phyloP scores from a whole-genome alignment of 2,113 vertebrate genomes.

The Nothobranchius kuhntae region DNA sequence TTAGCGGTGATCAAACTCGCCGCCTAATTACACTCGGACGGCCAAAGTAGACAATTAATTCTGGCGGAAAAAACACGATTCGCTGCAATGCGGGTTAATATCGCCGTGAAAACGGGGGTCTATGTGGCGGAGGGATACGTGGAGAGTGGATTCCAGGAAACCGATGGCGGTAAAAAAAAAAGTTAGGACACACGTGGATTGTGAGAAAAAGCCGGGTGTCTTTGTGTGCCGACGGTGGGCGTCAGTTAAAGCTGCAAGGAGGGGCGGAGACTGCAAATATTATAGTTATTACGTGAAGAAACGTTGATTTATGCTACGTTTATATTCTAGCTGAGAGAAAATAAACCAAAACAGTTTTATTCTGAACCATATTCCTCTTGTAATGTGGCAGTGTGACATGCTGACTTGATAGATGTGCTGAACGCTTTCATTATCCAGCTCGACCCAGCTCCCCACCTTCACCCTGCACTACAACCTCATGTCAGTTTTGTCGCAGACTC shows the following conservation, averaged over 20 bases:
- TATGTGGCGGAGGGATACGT: constrained; percentile 66
- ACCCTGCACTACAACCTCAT: too few species aligned
- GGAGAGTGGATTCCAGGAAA: constrained; percentile 74
- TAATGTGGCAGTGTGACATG: too few species aligned
- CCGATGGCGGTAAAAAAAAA: constrained; percentile 64
- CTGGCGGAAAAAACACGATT: fast-evolving
- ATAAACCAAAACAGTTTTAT: too few species aligned
- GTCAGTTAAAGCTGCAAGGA: background rate
- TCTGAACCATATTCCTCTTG: too few species aligned
- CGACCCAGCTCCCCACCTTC: too few species aligned
- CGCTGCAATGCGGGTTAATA: fast-evolving
- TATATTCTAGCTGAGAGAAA: too few species aligned
- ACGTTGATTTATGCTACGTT: background rate
- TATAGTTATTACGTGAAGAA: background rate
- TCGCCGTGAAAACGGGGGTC: background rate
- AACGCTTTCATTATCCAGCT: too few species aligned
- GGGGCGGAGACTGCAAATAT: background rate
- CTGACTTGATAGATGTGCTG: too few species aligned
- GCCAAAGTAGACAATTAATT: fast-evolving
- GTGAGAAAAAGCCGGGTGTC: constrained; percentile 69
- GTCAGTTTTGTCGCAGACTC: too few species aligned
- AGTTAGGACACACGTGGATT: constrained; percentile 71
- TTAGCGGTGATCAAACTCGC: fast-evolving
- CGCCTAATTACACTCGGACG: fast-evolving
- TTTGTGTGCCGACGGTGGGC: constrained; percentile 1